Conservation (phyloP, 2,888 invertebrate genomes). For the Rhagonycha lutea region DNA sequence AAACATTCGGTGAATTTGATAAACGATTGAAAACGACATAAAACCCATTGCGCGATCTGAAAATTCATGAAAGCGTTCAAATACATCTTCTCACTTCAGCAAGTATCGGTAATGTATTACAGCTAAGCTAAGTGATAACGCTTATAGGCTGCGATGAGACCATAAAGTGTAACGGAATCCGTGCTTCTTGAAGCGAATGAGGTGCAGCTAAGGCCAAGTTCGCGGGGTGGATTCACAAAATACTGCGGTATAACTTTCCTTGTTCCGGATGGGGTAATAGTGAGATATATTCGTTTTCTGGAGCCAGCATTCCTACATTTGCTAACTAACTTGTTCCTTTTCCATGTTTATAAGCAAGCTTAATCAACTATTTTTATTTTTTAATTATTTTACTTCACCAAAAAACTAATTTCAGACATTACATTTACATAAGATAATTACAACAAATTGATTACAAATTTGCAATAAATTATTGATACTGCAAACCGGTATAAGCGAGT, state of each 20-base stretch:
- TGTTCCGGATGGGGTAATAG: constrained; percentile 50
- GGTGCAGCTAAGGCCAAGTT: constrained; percentile 40
- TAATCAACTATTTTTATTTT: constrained; percentile 3
- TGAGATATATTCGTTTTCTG: constrained; percentile 48
- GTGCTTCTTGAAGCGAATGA: constrained; percentile 46
- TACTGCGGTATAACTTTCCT: constrained; percentile 52
- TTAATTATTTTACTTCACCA: not conserved
- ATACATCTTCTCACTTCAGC: constrained; percentile 54
- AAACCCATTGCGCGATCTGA: constrained; percentile 27
- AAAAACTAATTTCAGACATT: not conserved
- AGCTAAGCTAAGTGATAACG: constrained; percentile 47
- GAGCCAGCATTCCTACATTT: constrained; percentile 47
- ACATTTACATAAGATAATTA: not conserved
- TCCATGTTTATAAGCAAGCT: constrained; percentile 17
- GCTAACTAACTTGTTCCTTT: constrained; percentile 23
- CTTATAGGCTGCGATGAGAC: constrained; percentile 47
- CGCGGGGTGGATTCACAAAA: constrained; percentile 46
- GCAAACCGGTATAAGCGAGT: not conserved
- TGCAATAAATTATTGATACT: not conserved
- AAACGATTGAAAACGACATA: constrained; percentile 26
- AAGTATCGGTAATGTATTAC: constrained; percentile 53
- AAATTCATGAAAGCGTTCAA: constrained; percentile 44
- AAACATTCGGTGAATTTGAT: constrained; percentile 18
- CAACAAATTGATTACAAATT: constrained; percentile 2
- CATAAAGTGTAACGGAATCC: constrained; percentile 47